These are phyloP conservation scores for Drosophila rubida DNA, from an alignment of 2,888 invertebrate genomes.

Conservation along the genomic window DNA sequence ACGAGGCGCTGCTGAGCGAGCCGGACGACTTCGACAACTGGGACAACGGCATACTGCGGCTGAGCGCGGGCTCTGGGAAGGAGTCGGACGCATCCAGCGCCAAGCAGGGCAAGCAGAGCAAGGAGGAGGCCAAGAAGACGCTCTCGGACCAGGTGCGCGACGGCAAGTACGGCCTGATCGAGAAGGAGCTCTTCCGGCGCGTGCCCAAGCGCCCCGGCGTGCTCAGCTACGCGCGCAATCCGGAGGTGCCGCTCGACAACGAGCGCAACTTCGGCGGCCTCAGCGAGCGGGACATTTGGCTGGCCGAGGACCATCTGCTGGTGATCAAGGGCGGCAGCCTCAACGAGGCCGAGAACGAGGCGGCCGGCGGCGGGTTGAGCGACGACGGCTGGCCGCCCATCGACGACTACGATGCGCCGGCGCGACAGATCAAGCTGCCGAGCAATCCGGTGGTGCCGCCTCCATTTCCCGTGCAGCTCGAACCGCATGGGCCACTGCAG, in stretches of 20 bases:
- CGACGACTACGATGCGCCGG: constrained; percentile 93
- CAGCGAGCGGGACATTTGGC: constrained; percentile 94
- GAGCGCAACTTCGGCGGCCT: constrained; percentile 92
- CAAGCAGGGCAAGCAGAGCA: constrained; percentile 73
- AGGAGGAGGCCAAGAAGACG: constrained; percentile 92
- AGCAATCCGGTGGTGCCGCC: constrained; percentile 94
- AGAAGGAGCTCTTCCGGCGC: constrained; percentile 91
- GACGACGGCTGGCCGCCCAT: constrained; percentile 91
- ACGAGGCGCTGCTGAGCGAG: constrained; percentile 83
- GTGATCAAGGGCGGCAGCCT: constrained; percentile 92
- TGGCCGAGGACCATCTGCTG: constrained; percentile 94
- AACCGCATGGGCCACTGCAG: constrained; percentile 93
- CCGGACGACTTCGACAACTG: constrained; percentile 85
- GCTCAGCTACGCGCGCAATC: constrained; percentile 92
- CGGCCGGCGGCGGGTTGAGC: constrained; percentile 28
- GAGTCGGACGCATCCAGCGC: constrained; percentile 83
- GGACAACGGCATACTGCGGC: constrained; percentile 89
- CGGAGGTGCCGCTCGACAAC: constrained; percentile 93
- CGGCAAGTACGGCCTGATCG: constrained; percentile 95
- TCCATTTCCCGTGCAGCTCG: constrained; percentile 96
- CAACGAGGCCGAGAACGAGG: constrained; percentile 82
- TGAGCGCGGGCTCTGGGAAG: constrained; percentile 90
- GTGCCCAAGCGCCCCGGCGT: constrained; percentile 91
- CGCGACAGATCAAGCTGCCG: constrained; percentile 93
- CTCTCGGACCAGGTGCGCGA: constrained; percentile 95